Percentiles rank a stretch among this genome's conserved stretches.
phyloP scores from a whole-genome alignment of 1,140 invertebrate species.

The Drosophila albomicans region DNA sequence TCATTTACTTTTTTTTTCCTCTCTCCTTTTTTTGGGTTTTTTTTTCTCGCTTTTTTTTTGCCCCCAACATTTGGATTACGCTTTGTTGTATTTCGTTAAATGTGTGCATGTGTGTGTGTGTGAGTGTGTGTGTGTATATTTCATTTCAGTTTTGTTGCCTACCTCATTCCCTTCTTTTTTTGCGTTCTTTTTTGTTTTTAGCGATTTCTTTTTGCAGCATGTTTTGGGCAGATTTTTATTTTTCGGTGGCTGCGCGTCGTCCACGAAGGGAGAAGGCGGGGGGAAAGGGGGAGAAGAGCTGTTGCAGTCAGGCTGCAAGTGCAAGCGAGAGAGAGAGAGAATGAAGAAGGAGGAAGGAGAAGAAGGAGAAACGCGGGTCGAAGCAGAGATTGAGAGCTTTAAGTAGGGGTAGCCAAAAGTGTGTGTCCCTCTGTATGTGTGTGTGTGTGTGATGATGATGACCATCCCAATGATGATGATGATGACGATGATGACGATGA shows the following conservation, averaged over 20 bases:
- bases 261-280: neutral
- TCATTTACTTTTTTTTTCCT: slow-evolving; percentile 44
- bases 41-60: slow-evolving; percentile 27
- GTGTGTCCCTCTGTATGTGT: neutral
- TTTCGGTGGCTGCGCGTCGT: slow-evolving; percentile 68
- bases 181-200: slow-evolving; percentile 53
- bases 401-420: slow-evolving; percentile 74
- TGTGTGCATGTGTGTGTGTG: slow-evolving; percentile 12
- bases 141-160: slow-evolving; percentile 34
- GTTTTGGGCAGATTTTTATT: slow-evolving; percentile 82
- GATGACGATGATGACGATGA: slow-evolving; percentile 31
- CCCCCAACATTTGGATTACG: slow-evolving; percentile 70
- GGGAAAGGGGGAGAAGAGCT: neutral
- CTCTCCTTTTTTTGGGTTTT: slow-evolving; percentile 36
- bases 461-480: slow-evolving; percentile 30
- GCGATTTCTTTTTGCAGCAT: slow-evolving; percentile 59
- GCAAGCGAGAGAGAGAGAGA: slow-evolving; percentile 34
- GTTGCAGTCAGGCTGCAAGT: slow-evolving; percentile 28
- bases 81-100: slow-evolving; percentile 61
- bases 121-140: slow-evolving; percentile 27
- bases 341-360: slow-evolving; percentile 8
- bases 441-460: slow-evolving; percentile 31
- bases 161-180: slow-evolving; percentile 35
- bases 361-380: slow-evolving; percentile 22
- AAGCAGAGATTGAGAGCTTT: slow-evolving; percentile 55